Conservation (phyloP, 1,140 invertebrate genomes). For the Drosophila sechellia region DNA sequence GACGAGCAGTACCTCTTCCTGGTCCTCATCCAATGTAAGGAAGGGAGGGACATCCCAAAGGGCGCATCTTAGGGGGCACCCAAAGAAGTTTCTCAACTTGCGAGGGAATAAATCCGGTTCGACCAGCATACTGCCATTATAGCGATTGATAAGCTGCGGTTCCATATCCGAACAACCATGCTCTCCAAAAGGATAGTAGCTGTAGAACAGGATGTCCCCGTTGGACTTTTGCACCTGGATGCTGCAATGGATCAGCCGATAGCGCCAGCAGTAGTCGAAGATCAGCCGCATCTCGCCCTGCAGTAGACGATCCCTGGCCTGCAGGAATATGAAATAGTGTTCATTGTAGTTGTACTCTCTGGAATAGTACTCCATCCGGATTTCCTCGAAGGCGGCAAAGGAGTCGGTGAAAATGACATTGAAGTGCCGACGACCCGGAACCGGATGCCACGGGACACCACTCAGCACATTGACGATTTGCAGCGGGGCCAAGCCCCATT, state of each 20-base stretch:
- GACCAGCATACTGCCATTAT: conserved; percentile 50
- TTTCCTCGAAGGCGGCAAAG: conserved; percentile 61
- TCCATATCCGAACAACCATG: conserved; percentile 37
- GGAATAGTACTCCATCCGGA: conserved; percentile 57
- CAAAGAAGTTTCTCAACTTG: conserved; percentile 65
- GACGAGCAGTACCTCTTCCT: background rate
- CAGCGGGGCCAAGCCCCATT: conserved; percentile 62
- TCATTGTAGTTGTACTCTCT: conserved; percentile 69
- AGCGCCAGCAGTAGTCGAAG: conserved; percentile 71
- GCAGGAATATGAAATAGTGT: conserved; percentile 76
- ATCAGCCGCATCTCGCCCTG: conserved; percentile 62
- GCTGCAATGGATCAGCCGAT: conserved; percentile 74
- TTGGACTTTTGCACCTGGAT: conserved; percentile 64
- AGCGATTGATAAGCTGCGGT: conserved; percentile 67
- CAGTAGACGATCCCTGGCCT: conserved; percentile 55
- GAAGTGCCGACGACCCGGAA: conserved; percentile 51
- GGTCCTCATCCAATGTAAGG: conserved; percentile 18
- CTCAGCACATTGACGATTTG: conserved; percentile 62
- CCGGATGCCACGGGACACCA: conserved; percentile 4
- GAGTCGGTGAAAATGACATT: conserved; percentile 76
- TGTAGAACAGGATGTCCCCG: conserved; percentile 70
- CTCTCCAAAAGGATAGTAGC: conserved; percentile 59
- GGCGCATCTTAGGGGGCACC: conserved; percentile 55
- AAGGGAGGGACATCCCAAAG: conserved; percentile 65
- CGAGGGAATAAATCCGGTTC: conserved; percentile 55